Conservation (phyloP, 1,140 invertebrate species). For the Whitmania pigra region DNA sequence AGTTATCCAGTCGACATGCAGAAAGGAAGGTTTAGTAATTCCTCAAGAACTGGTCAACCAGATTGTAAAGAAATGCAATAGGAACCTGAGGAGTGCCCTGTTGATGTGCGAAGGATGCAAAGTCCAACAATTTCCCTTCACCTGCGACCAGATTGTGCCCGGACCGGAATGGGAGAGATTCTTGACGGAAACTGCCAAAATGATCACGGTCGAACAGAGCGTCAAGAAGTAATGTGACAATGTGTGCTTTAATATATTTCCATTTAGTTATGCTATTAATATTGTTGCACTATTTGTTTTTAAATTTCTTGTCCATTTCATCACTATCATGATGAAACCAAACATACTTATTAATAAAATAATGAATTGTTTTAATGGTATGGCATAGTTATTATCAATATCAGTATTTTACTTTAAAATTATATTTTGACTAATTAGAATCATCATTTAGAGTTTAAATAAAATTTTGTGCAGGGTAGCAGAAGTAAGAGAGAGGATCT, state of each 20-base stretch:
- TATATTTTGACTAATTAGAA: too few relatives aligned
- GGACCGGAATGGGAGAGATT: constrained; percentile 88
- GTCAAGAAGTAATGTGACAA: constrained; percentile 50
- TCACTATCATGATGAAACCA: too few relatives aligned
- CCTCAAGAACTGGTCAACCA: constrained; percentile 62
- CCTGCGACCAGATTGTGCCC: constrained; percentile 62
- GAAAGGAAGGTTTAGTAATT: constrained; percentile 69
- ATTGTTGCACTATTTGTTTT: too few relatives aligned
- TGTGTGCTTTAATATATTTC: constrained; percentile 18
- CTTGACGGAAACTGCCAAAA: constrained; percentile 69
- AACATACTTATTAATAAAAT: too few relatives aligned
- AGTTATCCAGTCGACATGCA: constrained; percentile 57
- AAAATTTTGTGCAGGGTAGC: constrained; percentile 46
- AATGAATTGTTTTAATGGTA: too few relatives aligned
- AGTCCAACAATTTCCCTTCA: constrained; percentile 79
- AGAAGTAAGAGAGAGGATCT: constrained; percentile 72
- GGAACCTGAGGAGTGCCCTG: constrained; percentile 84
- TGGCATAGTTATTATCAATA: too few relatives aligned
- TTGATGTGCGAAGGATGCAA: constrained; percentile 86
- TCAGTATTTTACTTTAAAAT: too few relatives aligned
- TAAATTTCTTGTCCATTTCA: too few relatives aligned
- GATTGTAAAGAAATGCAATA: constrained; percentile 64
- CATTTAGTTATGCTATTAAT: constrained; percentile 24
- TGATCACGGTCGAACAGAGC: constrained; percentile 76
- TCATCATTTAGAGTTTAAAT: too few relatives aligned